These are phyloP conservation scores for Anableps anableps DNA, from an alignment of 2,797 vertebrate species.

Conservation along the genomic window DNA sequence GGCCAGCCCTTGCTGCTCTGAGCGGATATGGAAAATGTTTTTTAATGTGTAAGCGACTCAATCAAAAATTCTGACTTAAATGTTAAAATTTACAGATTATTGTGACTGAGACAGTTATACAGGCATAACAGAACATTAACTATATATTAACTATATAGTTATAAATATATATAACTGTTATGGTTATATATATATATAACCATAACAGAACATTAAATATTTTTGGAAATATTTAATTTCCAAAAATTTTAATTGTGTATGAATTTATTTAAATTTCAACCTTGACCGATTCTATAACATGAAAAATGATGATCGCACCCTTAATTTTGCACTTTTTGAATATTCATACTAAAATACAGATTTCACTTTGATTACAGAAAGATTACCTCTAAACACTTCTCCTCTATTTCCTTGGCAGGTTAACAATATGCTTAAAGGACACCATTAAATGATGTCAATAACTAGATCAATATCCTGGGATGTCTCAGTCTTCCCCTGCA, in stretches of 20 bases:
- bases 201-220: background rate
- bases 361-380: slow-evolving; percentile 53
- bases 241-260: background rate
- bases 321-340: slow-evolving; percentile 33
- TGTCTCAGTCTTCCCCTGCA: slow-evolving; percentile 74
- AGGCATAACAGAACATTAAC: background rate
- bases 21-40: slow-evolving; percentile 39
- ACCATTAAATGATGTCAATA: slow-evolving; percentile 82
- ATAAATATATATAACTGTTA: too few relatives aligned
- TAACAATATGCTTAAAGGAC: slow-evolving; percentile 76
- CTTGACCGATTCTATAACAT: slow-evolving; percentile 10
- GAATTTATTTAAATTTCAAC: background rate
- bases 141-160: too few relatives aligned
- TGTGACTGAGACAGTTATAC: background rate
- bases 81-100: slow-evolving; percentile 10
- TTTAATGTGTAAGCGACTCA: background rate
- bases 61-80: slow-evolving; percentile 11
- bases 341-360: slow-evolving; percentile 44
- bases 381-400: slow-evolving; percentile 57
- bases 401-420: slow-evolving; percentile 56
- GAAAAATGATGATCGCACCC: slow-evolving; percentile 1
- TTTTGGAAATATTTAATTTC: too few relatives aligned
- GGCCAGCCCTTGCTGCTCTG: slow-evolving; percentile 56
- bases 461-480: slow-evolving; percentile 77
- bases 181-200: too few relatives aligned